Percentiles rank a stretch among this genome's conserved stretches.
Conservation (phyloP, 2,113 vertebrate genomes). For the Abramis brama region DNA sequence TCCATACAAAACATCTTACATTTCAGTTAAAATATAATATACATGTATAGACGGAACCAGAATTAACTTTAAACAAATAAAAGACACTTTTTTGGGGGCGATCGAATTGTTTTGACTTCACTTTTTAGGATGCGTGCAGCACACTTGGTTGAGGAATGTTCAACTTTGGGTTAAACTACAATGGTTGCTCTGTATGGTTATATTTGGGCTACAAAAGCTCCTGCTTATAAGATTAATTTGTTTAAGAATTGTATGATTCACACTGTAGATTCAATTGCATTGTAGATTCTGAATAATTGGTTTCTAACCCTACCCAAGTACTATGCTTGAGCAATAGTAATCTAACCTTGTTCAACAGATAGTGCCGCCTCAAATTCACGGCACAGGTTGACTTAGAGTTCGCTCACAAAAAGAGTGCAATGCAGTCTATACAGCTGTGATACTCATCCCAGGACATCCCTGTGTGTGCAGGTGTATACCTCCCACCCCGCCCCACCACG, state of each 20-base stretch:
- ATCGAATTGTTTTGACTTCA: too few relatives aligned
- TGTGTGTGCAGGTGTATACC: conserved; percentile 83
- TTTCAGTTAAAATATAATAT: conserved; percentile 18
- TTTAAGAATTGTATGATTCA: not conserved
- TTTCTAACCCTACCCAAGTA: not conserved
- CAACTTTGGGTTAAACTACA: not conserved
- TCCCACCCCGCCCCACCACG: conserved; percentile 91
- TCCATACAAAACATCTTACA: not conserved
- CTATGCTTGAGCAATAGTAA: not conserved
- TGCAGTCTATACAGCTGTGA: not conserved
- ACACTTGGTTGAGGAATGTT: too few relatives aligned
- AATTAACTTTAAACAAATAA: conserved; percentile 9
- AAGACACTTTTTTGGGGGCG: not conserved
- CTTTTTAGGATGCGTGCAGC: too few relatives aligned
- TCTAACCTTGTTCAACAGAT: not conserved
- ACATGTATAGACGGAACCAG: not conserved
- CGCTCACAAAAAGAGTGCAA: not conserved
- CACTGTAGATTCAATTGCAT: not conserved
- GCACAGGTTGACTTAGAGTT: not conserved
- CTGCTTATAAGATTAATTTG: not conserved
- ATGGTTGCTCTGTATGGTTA: not conserved
- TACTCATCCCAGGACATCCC: not conserved
- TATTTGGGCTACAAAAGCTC: not conserved
- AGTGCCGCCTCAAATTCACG: not conserved
- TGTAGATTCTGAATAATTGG: not conserved